Evolutionary conservation across 1,140 invertebrate species (phyloP), one percentile per base, ranked within the genome.

Genomic region (Drosophila santomea): DNA sequence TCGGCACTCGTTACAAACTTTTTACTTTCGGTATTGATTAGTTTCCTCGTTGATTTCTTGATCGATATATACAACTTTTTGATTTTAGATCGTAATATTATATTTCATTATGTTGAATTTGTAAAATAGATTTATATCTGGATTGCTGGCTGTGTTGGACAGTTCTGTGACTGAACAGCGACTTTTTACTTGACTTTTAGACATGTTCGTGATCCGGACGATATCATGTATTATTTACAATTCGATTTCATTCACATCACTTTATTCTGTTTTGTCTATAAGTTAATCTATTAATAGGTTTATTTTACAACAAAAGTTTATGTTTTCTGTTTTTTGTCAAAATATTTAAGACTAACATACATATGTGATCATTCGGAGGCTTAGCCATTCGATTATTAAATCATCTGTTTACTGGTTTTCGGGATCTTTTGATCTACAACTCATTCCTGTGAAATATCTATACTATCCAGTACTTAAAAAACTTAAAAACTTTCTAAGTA

Each of bases 211-310:
- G 17, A 10, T 12, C 23, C 55, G 25, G 60, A 63, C 60, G 32
- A 50, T 28, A 39, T 61, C 35, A 57, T 61, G 8, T 43, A 43
- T 59, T 5, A 41, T 41, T 62, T 62, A 23, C 35, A 60, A 60
- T 63, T 59, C 20, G 50, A 43, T 32, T 25, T 54, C 35, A 54
- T 20, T 48, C 36, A 72, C 28, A 59, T 15, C 36, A 20, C 28
- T 20, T 11, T n/a, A 50, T 43, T 39, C 0, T 51, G 50, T 36
- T 35, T 51, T 12, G 32, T 51, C 50, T 50, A 15, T 35, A 11
- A 11, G 7, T 11, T 25, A 20, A 5, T 47, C 5, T 12, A 23
- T 45, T 11, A 45, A 28, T 6, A 32, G 28, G 28, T 32, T 48
- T 48, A 2, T 8, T 5, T 45, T 20, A 2, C 11, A 23, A 41